phyloP scores from a whole-genome alignment of 2,113 vertebrate genomes.

The Scomber scombrus region DNA sequence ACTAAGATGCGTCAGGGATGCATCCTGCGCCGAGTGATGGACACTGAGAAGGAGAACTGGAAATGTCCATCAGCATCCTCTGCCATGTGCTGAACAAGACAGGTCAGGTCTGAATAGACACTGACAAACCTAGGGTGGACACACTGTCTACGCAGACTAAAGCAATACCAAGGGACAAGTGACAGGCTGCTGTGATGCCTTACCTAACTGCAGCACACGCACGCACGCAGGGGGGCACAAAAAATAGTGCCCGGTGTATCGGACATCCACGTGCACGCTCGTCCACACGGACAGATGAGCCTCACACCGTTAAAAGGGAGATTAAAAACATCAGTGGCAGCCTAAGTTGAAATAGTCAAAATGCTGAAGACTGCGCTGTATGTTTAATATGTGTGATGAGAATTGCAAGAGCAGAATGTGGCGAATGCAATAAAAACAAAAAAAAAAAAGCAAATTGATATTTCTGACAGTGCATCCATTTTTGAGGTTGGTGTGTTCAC shows the following conservation, averaged over 20 bases:
- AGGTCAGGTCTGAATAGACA: constrained; percentile 84
- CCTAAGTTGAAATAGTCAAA: neutral
- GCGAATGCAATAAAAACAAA: neutral
- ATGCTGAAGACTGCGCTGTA: neutral
- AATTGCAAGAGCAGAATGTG: constrained; percentile 12
- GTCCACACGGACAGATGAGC: constrained; percentile 45
- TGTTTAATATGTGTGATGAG: constrained; percentile 41
- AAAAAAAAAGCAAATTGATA: constrained; percentile 53
- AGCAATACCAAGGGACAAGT: constrained; percentile 81
- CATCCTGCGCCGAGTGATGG: constrained; percentile 79
- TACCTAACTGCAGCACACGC: constrained; percentile 73
- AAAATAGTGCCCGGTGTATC: constrained; percentile 6
- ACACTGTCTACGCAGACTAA: constrained; percentile 82
- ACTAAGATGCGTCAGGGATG: constrained; percentile 78
- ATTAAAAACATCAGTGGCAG: neutral
- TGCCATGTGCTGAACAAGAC: constrained; percentile 79
- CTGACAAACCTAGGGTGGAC: constrained; percentile 86
- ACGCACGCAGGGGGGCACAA: neutral
- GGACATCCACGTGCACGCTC: constrained; percentile 31
- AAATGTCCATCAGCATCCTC: constrained; percentile 84
- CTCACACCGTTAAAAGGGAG: constrained; percentile 1
- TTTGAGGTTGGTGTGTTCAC: constrained; percentile 60
- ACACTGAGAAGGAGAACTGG: constrained; percentile 83
- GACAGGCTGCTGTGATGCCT: constrained; percentile 81
- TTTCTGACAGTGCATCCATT: constrained; percentile 69